Evolutionary conservation across 2,113 vertebrate species (phyloP), one percentile per base, ranked within the genome.

Genomic region (Rhagologus leucostigma): DNA sequence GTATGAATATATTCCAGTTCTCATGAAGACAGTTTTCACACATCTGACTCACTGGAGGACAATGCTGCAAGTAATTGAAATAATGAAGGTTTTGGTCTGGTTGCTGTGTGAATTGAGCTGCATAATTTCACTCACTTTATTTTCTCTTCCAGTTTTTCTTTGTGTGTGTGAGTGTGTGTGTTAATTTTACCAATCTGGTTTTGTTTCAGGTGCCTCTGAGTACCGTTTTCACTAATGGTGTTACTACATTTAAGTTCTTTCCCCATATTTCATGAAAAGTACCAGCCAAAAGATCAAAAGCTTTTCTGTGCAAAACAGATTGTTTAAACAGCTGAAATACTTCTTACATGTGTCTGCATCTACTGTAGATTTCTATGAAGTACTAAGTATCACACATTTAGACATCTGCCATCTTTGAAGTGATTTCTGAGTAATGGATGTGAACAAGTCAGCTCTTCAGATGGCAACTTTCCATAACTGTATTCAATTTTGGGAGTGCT

Each of bases 251-350:
- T 95, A 97, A 97, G 89, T 97, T 97, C 96, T 97, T 95, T 97
- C 95, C 87, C 92, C 95, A 96, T 96, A 97, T 97, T 97, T 97
- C 95, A 97, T 95, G 94, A 97, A 97, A 97, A 98, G 89, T 96
- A 96, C 95, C 92, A 97, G 95, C 77, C 74, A 64, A 95, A 96
- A 96, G 90, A 96, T 97, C 93, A 97, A 98, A 97, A 97, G 89
- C n/a, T 55, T 94, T 95, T 84, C 94, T 95, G 91, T 97, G 94
- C 78, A 91, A 95, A 96, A 94, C 87, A 91, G 93, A 93, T 91
- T 97, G 96, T 97, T 98, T 96, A 96, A 97, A 97, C 96, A 97
- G 85, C 82, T 74, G 87, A 94, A 96, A 88, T 89, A 90, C 83
- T 89, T 94, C 81, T 96, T 92, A 76, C 70, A 95, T 87, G 67